Evolutionary conservation across 2,113 vertebrate species (phyloP).

Genomic region (Potamarius usumacintae): DNA sequence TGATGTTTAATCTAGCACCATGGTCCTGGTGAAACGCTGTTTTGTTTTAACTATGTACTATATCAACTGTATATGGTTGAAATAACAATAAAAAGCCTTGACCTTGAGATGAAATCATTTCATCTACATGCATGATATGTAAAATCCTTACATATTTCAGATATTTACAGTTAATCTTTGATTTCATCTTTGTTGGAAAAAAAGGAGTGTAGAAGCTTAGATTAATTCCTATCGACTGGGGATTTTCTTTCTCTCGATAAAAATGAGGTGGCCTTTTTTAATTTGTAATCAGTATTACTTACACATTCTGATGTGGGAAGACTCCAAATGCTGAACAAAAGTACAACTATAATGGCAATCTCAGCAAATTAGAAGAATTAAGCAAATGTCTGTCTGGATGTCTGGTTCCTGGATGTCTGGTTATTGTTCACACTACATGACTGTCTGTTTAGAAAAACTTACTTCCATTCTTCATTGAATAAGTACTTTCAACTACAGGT

Average conservation of each 20-base stretch:
- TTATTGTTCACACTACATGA: background rate
- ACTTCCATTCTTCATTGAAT: background rate
- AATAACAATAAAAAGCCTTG: too few species aligned
- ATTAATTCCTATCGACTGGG: background rate
- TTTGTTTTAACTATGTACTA: too few species aligned
- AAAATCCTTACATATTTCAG: background rate
- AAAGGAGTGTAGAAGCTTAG: background rate
- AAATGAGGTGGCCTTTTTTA: background rate
- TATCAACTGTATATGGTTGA: too few species aligned
- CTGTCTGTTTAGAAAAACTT: background rate
- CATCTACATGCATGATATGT: too few species aligned
- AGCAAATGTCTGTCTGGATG: background rate
- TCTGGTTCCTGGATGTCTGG: background rate
- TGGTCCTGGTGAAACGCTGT: too few species aligned
- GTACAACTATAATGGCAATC: background rate
- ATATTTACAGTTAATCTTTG: background rate
- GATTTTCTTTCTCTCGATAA: background rate
- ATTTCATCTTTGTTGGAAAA: background rate
- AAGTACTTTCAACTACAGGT: background rate
- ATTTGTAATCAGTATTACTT: background rate
- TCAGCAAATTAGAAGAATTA: background rate
- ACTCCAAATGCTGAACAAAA: background rate
- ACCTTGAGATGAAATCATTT: too few species aligned
- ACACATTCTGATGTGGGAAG: background rate
- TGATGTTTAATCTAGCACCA: too few species aligned